Conservation (phyloP, 1,140 invertebrate genomes). For the Aleiodes sp. region DNA sequence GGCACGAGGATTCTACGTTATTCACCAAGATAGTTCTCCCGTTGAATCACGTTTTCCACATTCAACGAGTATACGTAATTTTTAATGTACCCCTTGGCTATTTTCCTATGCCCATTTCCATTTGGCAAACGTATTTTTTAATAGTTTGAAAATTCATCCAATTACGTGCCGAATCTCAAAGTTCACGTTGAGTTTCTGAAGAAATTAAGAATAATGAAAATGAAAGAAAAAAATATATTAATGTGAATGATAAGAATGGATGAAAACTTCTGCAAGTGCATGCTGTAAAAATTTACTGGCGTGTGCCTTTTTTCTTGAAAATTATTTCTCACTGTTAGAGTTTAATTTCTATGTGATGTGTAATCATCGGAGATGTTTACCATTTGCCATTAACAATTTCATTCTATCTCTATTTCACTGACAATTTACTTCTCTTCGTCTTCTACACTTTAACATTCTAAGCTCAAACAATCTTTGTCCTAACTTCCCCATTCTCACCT, state of each 20-base stretch:
- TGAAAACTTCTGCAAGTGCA: not conserved
- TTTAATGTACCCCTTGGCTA: not conserved
- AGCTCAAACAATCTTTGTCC: too few relatives aligned
- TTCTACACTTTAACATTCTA: not conserved
- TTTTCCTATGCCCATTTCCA: not conserved
- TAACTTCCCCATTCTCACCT: not conserved
- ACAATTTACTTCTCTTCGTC: not conserved
- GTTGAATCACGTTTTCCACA: slow-evolving; percentile 6
- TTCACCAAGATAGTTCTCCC: not conserved
- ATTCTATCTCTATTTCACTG: not conserved
- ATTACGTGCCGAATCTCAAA: slow-evolving; percentile 9
- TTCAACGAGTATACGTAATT: slow-evolving; percentile 2
- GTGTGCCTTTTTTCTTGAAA: not conserved
- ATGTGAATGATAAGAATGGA: not conserved
- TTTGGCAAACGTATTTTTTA: not conserved
- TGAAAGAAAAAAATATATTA: not conserved
- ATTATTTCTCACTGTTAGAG: not conserved
- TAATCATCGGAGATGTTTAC: not conserved
- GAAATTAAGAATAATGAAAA: too few relatives aligned
- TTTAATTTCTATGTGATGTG: not conserved
- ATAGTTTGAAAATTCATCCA: slow-evolving; percentile 7
- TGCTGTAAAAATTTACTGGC: too few relatives aligned
- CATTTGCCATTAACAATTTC: not conserved
- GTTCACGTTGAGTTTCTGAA: not conserved
- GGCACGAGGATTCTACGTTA: not conserved